Percentiles rank a stretch among this genome's conserved stretches.
phyloP scores from a whole-genome alignment of 2,797 vertebrate genomes.

The Zonotrichia albicollis region DNA sequence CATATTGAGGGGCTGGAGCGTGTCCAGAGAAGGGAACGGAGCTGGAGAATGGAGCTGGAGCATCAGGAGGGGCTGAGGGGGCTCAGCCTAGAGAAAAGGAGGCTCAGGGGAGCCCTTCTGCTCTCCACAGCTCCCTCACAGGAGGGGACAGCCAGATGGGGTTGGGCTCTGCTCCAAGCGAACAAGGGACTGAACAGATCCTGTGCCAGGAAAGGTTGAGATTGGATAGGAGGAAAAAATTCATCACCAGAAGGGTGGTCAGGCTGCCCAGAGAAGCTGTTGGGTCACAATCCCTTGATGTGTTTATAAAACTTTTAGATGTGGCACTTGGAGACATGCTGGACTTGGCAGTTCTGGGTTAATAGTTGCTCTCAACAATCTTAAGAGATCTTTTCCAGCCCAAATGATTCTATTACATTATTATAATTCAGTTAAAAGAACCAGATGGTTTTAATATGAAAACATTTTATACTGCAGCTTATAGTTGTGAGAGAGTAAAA shows the following conservation, averaged over 20 bases:
- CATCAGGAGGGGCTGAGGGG: fast-evolving
- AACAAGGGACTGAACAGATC: not conserved
- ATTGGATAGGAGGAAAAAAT: not conserved
- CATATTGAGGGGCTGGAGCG: fast-evolving
- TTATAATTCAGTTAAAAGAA: not conserved
- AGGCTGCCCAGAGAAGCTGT: not conserved
- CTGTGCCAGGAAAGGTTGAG: not conserved
- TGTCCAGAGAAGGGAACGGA: fast-evolving
- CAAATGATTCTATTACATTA: not conserved
- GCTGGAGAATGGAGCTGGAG: not conserved
- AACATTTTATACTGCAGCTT: not conserved
- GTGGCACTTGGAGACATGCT: not conserved
- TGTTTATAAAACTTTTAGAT: not conserved
- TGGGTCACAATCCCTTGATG: not conserved
- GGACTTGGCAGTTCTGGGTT: not conserved
- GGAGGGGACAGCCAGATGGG: not conserved
- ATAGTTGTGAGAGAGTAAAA: not conserved
- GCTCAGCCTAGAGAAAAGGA: not conserved
- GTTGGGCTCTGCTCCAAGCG: not conserved
- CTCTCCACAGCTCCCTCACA: not conserved
- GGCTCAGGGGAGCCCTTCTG: not conserved
- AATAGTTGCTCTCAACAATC: not conserved
- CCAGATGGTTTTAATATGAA: not conserved
- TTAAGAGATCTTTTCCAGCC: not conserved
- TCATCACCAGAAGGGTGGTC: not conserved